These are phyloP conservation scores for Azorinus chamasolen DNA, from an alignment of 2,888 invertebrate genomes.

Conservation along the genomic window DNA sequence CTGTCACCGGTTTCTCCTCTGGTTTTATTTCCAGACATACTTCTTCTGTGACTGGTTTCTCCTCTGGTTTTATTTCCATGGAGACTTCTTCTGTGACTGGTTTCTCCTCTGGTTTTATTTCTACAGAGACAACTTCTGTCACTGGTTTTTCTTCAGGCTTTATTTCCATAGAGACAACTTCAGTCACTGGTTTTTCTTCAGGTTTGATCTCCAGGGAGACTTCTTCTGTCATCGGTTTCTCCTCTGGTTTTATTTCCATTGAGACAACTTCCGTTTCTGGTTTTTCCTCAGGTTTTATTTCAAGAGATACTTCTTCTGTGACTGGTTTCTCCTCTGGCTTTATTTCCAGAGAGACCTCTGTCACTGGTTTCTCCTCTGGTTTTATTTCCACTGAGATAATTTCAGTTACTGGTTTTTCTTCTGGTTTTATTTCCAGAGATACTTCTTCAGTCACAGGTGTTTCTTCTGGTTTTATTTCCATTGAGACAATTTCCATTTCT, in stretches of 20 bases:
- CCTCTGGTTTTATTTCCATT: constrained; percentile 21
- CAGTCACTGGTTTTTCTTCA: constrained; percentile 22
- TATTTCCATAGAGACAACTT: constrained; percentile 7
- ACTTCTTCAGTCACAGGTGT: constrained; percentile 41
- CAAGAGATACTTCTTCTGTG: constrained; percentile 13
- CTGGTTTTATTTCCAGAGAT: constrained; percentile 22
- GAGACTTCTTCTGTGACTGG: constrained; percentile 8
- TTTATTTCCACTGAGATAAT: constrained; percentile 12
- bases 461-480: constrained; percentile 12
- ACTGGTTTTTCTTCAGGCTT: constrained; percentile 13
- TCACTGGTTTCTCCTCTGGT: constrained; percentile 10
- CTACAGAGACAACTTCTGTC: neutral
- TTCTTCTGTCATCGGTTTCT: constrained; percentile 6
- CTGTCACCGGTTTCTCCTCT: constrained; percentile 13
- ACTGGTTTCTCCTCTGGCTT: constrained; percentile 9
- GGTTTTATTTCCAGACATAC: constrained; percentile 16
- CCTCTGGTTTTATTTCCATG: constrained; percentile 18
- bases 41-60: constrained; percentile 21
- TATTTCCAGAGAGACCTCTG: neutral
- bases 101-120: constrained; percentile 3
- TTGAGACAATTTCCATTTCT: neutral
- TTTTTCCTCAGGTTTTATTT: constrained; percentile 26
- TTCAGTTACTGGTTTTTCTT: constrained; percentile 15
- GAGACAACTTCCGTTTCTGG: constrained; percentile 31
- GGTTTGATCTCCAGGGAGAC: constrained; percentile 26